A percentile compares a stretch with the other conserved stretches of the same genome.
These are phyloP conservation scores for Phortica okadai DNA, from an alignment of 2,888 invertebrate genomes.

Conservation along the genomic window DNA sequence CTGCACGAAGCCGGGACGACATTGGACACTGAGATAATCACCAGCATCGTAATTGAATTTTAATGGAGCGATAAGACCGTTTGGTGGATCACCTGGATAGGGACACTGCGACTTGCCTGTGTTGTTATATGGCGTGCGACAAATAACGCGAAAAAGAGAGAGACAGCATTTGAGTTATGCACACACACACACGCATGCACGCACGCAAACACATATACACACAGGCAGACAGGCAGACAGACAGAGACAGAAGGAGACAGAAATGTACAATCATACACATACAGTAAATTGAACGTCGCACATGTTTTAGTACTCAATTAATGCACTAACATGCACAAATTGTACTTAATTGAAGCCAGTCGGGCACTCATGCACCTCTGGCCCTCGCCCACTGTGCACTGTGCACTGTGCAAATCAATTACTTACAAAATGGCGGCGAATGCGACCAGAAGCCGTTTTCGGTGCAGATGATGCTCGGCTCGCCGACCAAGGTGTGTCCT, in stretches of 20 bases:
- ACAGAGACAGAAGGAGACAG: constrained; percentile 20
- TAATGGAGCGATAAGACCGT: constrained; percentile 83
- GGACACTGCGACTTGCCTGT: constrained; percentile 85
- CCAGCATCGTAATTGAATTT: constrained; percentile 87
- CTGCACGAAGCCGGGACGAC: constrained; percentile 82
- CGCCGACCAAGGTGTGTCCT: constrained; percentile 81
- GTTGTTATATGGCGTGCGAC: constrained; percentile 28
- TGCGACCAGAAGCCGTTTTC: constrained; percentile 93
- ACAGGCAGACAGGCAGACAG: neutral
- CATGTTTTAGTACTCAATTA: constrained; percentile 23
- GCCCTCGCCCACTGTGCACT: neutral
- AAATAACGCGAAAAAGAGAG: constrained; percentile 21
- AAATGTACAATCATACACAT: constrained; percentile 22
- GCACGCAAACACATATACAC: neutral
- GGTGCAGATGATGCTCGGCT: constrained; percentile 89
- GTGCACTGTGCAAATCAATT: constrained; percentile 40
- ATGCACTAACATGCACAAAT: constrained; percentile 28
- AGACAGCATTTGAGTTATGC: constrained; percentile 4
- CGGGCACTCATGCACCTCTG: neutral
- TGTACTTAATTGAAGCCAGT: constrained; percentile 30
- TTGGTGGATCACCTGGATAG: constrained; percentile 84
- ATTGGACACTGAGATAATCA: constrained; percentile 83
- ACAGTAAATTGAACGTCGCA: constrained; percentile 19
- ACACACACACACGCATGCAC: neutral
- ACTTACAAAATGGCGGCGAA: constrained; percentile 87